Evolutionary conservation across 2,888 invertebrate genomes (phyloP).

Genomic region (Pammene aurita): DNA sequence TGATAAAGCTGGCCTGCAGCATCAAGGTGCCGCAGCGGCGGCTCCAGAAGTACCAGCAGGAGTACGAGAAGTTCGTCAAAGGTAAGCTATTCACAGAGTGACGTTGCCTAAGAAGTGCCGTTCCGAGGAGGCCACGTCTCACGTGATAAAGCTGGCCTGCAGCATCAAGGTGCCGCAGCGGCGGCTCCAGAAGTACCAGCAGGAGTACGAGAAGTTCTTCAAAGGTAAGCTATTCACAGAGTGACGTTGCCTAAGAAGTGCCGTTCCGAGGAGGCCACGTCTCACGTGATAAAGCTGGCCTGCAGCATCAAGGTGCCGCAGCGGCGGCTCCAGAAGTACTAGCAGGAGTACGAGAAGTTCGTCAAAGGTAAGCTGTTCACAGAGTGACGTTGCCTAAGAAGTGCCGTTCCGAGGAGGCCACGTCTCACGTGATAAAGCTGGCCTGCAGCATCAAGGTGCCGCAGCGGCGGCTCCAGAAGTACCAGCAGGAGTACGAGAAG

Average conservation of each 20-base stretch:
- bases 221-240: slow-evolving; percentile 72
- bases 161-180: slow-evolving; percentile 91
- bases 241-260: slow-evolving; percentile 98
- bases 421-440: too few species aligned
- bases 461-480: too few species aligned
- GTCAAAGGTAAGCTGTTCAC: slow-evolving; percentile 27
- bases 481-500: too few species aligned
- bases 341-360: too few species aligned
- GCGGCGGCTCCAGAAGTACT: too few species aligned
- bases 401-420: slow-evolving; percentile 77
- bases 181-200: slow-evolving; percentile 96
- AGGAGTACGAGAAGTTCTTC: slow-evolving; percentile 86
- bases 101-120: slow-evolving; percentile 98
- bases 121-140: slow-evolving; percentile 94
- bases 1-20: slow-evolving; percentile 95
- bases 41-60: slow-evolving; percentile 96
- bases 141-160: slow-evolving; percentile 95
- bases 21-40: slow-evolving; percentile 92
- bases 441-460: too few species aligned
- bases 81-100: slow-evolving; percentile 83
- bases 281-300: too few species aligned
- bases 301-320: too few species aligned
- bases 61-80: slow-evolving; percentile 84
- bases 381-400: slow-evolving; percentile 97
- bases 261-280: slow-evolving; percentile 51